Evolutionary conservation across 1,140 invertebrate species (phyloP).

Genomic region (Bombus pascuorum): DNA sequence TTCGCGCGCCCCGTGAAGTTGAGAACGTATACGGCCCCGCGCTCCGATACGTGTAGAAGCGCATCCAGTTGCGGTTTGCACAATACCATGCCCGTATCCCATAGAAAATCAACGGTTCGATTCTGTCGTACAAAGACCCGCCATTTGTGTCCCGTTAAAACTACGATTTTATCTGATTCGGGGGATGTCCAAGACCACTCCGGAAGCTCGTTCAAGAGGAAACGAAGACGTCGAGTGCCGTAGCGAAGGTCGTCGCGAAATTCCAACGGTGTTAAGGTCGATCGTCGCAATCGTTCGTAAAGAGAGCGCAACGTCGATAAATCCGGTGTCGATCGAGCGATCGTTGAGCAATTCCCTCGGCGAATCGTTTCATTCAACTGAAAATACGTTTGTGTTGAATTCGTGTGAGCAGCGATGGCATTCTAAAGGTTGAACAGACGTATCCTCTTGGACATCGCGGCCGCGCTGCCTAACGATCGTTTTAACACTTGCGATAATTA

Average conservation of each 20-base stretch:
- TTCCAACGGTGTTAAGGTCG: slow-evolving; percentile 43
- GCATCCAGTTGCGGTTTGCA: slow-evolving; percentile 66
- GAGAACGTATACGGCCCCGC: slow-evolving; percentile 48
- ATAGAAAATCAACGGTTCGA: slow-evolving; percentile 74
- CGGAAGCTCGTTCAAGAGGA: slow-evolving; percentile 35
- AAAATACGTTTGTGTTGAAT: neutral
- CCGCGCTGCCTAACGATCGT: slow-evolving; percentile 34
- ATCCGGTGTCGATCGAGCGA: slow-evolving; percentile 6
- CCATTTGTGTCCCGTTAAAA: slow-evolving; percentile 64
- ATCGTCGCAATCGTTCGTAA: slow-evolving; percentile 3
- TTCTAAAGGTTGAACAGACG: slow-evolving; percentile 54
- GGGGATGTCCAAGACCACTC: slow-evolving; percentile 27
- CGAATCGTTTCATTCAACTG: slow-evolving; percentile 41
- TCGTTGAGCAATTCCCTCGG: slow-evolving; percentile 31
- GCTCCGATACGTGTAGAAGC: slow-evolving; percentile 43
- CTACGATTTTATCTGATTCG: slow-evolving; percentile 70
- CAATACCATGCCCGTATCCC: slow-evolving; percentile 64
- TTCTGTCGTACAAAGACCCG: slow-evolving; percentile 67
- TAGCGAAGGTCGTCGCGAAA: slow-evolving; percentile 47
- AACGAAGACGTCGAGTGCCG: slow-evolving; percentile 9
- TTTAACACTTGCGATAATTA: slow-evolving; percentile 54
- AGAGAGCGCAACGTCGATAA: neutral
- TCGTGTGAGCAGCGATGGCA: slow-evolving; percentile 13
- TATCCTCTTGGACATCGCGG: slow-evolving; percentile 37
- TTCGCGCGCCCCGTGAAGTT: slow-evolving; percentile 45